phyloP scores from a whole-genome alignment of 2,113 vertebrate species.

The Spilogale gracilis region DNA sequence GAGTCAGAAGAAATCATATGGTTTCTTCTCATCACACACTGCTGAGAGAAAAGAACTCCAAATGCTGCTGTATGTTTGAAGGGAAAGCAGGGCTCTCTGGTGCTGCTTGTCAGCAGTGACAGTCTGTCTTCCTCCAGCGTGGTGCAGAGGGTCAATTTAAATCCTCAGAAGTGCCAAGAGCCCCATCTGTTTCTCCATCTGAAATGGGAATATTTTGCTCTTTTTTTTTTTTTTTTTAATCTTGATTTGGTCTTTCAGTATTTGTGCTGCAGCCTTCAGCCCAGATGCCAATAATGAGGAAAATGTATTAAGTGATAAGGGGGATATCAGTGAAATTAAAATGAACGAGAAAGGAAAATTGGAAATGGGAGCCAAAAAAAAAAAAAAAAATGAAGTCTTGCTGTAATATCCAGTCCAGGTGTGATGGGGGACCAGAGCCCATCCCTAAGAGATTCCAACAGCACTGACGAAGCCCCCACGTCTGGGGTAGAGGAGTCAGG shows the following conservation, averaged over 20 bases:
- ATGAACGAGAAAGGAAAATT: conserved; percentile 77
- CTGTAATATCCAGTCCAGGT: conserved; percentile 78
- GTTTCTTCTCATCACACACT: conserved; percentile 64
- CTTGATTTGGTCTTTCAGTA: conserved; percentile 88
- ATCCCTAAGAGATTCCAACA: conserved; percentile 77
- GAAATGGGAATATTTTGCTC: conserved; percentile 90
- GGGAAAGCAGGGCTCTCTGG: conserved; percentile 82
- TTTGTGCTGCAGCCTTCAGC: conserved; percentile 85
- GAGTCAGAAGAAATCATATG: conserved; percentile 23
- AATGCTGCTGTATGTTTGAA: conserved; percentile 77
- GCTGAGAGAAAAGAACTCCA: conserved; percentile 80
- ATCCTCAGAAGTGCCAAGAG: conserved; percentile 89
- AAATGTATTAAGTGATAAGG: conserved; percentile 84
- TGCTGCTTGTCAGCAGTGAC: conserved; percentile 84
- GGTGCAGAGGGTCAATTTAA: conserved; percentile 90
- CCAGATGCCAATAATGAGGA: conserved; percentile 86
- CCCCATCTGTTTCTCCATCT: conserved; percentile 91
- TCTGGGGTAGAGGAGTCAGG: conserved; percentile 83
- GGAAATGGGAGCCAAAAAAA: conserved; percentile 70
- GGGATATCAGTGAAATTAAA: conserved; percentile 81
- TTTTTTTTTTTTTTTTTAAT: conserved; percentile 80
- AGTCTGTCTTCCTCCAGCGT: conserved; percentile 87
- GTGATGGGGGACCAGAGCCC: conserved; percentile 75
- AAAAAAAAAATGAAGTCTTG: conserved; percentile 45
- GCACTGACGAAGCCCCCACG: conserved; percentile 78